Conservation (phyloP, 2,113 vertebrate genomes). For the Entelurus aequoreus region DNA sequence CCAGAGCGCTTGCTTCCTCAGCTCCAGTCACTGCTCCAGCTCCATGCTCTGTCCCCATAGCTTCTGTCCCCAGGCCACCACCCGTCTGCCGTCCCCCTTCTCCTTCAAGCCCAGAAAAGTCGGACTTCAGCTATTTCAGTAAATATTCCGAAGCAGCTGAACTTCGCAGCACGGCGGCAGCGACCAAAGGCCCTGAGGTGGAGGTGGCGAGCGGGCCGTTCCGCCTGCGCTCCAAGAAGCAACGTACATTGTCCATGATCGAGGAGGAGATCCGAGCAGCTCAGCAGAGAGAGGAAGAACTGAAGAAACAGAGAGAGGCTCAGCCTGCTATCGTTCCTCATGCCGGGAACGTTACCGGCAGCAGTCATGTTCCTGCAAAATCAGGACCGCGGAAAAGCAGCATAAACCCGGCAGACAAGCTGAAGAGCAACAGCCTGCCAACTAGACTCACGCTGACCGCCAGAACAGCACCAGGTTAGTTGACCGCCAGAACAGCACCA, state of each 20-base stretch:
- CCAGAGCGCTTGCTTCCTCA: constrained; percentile 55
- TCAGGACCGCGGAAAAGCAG: constrained; percentile 31
- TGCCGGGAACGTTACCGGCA: constrained; percentile 50
- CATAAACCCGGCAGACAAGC: constrained; percentile 65
- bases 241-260: constrained; percentile 95
- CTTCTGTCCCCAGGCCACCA: constrained; percentile 57
- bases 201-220: constrained; percentile 85
- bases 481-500: too few species aligned
- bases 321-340: constrained; percentile 10
- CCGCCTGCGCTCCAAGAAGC: constrained; percentile 91
- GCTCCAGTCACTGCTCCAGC: constrained; percentile 31
- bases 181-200: constrained; percentile 76
- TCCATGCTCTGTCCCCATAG: constrained; percentile 50
- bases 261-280: constrained; percentile 97
- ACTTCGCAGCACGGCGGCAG: constrained; percentile 85
- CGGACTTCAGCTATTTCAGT: constrained; percentile 92
- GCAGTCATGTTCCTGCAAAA: constrained; percentile 22
- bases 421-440: constrained; percentile 76
- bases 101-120: constrained; percentile 72
- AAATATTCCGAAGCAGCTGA: constrained; percentile 95
- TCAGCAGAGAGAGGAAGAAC: constrained; percentile 93
- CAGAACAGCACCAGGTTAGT: constrained; percentile 85
- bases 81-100: constrained; percentile 69
- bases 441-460: constrained; percentile 72
- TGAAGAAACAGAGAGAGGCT: constrained; percentile 83